These are phyloP conservation scores for Tinamus guttatus DNA, from an alignment of 2,113 vertebrate genomes.

Conservation along the genomic window DNA sequence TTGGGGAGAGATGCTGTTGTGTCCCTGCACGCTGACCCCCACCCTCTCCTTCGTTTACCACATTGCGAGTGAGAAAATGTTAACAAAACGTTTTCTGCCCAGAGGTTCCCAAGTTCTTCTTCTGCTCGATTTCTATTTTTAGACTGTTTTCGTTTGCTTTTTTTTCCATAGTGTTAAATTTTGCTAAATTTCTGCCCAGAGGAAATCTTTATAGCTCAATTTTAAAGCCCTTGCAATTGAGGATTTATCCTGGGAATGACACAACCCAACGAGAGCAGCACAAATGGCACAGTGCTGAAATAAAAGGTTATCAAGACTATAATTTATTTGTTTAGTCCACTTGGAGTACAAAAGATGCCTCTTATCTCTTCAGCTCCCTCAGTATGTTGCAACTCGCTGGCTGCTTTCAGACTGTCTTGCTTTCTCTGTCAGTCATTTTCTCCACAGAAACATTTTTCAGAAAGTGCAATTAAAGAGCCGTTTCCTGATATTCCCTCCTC, in stretches of 20 bases:
- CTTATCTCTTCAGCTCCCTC: slow-evolving; percentile 45
- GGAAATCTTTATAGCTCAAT: slow-evolving; percentile 73
- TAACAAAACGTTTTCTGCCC: slow-evolving; percentile 25
- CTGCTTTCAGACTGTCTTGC: slow-evolving; percentile 32
- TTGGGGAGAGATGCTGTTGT: background rate
- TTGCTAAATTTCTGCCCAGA: slow-evolving; percentile 66
- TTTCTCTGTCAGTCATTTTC: slow-evolving; percentile 45
- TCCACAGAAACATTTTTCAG: slow-evolving; percentile 26
- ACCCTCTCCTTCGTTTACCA: background rate
- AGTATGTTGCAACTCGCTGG: background rate
- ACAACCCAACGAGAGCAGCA: slow-evolving; percentile 53
- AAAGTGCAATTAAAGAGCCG: background rate
- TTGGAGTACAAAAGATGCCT: slow-evolving; percentile 50
- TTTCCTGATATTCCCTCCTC: background rate
- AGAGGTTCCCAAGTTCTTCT: slow-evolving; percentile 34
- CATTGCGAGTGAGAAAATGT: background rate
- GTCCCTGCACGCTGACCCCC: background rate
- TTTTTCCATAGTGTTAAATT: slow-evolving; percentile 51
- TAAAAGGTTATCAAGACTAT: slow-evolving; percentile 62
- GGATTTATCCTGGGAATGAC: slow-evolving; percentile 67
- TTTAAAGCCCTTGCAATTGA: slow-evolving; percentile 69
- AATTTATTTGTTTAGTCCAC: slow-evolving; percentile 76
- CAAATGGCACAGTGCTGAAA: slow-evolving; percentile 65
- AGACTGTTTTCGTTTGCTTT: slow-evolving; percentile 12
- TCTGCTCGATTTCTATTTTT: slow-evolving; percentile 58